Evolutionary conservation across 2,888 invertebrate genomes (phyloP), one percentile per base, ranked within the genome.

Genomic region (Apamea anceps): DNA sequence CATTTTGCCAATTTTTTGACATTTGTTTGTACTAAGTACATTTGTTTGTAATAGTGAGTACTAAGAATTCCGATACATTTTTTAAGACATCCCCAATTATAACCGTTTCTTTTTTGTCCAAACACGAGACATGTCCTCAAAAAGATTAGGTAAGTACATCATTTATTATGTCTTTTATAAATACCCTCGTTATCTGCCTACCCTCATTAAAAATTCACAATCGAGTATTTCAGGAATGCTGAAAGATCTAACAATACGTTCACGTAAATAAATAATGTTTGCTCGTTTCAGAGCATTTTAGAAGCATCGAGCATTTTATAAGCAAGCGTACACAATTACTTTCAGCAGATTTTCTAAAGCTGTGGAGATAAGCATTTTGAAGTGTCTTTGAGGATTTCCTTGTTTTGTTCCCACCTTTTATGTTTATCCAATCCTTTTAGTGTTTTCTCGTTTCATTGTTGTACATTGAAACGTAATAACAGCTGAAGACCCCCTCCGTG

Each of bases 191-290:
- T 57, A 51, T 79, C 45, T 57, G 37, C 18, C 4, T 57, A 72
- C 66, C 63, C 68, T 83, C 57, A 77, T 88, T 85, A 85, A 45
- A 72, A 72, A 85, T 77, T 71, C 71, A 85, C 79, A 85, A 75
- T 80, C 45, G 74, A 68, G 75, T 77, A 62, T 65, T 45, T 80
- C 66, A 60, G 73, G 42, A 62, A 77, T 68, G 65, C 79, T 73
- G 71, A 82, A 78, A 81, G 74, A 75, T 77, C 45, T 60, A 77
- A 82, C 79, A 85, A 80, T 79, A 79, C 65, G 28, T 63, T 12
- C 25, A 13, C 60, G 28, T 79, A 79, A 80, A 89, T 90, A 89
- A 86, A 87, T 88, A 78, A 88, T 76, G 79, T 21, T 74, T 73
- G 32, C 66, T 71, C 75, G 74, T 82, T 85, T 71, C n/a, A 15